Evolutionary conservation across 2,113 vertebrate genomes (phyloP).

Genomic region (Bungarus multicinctus): DNA sequence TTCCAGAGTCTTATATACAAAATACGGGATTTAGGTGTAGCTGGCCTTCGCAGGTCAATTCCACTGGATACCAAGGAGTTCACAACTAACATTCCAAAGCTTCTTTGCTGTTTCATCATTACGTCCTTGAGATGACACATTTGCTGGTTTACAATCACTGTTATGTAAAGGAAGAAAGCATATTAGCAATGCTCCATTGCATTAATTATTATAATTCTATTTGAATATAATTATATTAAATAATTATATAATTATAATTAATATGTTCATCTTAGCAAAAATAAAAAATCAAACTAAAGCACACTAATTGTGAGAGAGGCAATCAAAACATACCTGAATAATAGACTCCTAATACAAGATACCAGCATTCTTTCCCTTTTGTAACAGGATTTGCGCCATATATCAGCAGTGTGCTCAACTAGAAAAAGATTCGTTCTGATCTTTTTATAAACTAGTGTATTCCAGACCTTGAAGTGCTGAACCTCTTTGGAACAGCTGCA

Average conservation of each 20-base stretch:
- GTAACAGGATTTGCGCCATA: background rate
- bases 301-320: background rate
- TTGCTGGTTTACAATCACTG: conserved; percentile 87
- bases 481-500: background rate
- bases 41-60: conserved; percentile 61
- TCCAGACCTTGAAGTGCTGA: background rate
- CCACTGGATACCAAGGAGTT: conserved; percentile 85
- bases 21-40: background rate
- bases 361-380: background rate
- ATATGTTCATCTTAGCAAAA: background rate
- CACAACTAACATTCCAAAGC: conserved; percentile 88
- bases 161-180: conserved; percentile 37
- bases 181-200: background rate
- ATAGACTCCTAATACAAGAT: background rate
- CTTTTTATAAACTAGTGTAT: background rate
- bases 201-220: background rate
- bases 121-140: conserved; percentile 80
- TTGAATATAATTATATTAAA: background rate
- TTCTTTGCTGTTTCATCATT: conserved; percentile 81
- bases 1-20: background rate
- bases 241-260: background rate
- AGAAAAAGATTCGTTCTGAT: too few species aligned
- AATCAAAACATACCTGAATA: background rate
- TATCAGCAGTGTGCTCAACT: too few species aligned
- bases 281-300: background rate